phyloP scores from a whole-genome alignment of 2,113 vertebrate genomes.

The Oncorhynchus clarkii region DNA sequence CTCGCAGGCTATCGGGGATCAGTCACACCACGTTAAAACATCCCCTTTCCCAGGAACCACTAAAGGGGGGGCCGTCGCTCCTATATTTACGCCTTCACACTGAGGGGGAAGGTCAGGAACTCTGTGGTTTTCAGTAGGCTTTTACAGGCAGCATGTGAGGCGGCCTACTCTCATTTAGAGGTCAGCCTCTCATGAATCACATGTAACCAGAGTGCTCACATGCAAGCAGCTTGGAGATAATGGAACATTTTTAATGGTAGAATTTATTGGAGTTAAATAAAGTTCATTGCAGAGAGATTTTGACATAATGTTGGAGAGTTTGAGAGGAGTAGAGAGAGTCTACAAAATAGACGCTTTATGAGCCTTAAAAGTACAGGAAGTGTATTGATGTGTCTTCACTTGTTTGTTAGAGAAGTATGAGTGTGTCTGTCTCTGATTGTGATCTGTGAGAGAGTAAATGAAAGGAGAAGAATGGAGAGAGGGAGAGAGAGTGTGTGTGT shows the following conservation, averaged over 20 bases:
- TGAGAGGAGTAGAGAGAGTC: not conserved
- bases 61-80: constrained; percentile 27
- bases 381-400: no score
- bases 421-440: not conserved
- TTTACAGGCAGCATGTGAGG: constrained; percentile 28
- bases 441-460: not conserved
- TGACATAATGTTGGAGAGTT: not conserved
- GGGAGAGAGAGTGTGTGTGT: no score
- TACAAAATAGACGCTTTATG: not conserved
- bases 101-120: constrained; percentile 11
- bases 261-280: no score
- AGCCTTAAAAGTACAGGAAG: not conserved
- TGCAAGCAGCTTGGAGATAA: not conserved
- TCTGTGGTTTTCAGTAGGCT: constrained; percentile 35
- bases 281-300: not conserved
- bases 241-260: not conserved
- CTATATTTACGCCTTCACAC: constrained; percentile 36
- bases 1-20: constrained; percentile 17
- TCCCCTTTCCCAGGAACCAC: constrained; percentile 33
- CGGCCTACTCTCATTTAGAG: constrained; percentile 20
- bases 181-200: not conserved
- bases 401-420: not conserved
- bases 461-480: not conserved
- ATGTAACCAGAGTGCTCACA: not conserved
- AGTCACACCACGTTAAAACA: constrained; percentile 24